Percentiles rank a stretch among this genome's conserved stretches.
Evolutionary conservation across 2,888 invertebrate genomes (phyloP).

Genomic region (Lithodes maja): DNA sequence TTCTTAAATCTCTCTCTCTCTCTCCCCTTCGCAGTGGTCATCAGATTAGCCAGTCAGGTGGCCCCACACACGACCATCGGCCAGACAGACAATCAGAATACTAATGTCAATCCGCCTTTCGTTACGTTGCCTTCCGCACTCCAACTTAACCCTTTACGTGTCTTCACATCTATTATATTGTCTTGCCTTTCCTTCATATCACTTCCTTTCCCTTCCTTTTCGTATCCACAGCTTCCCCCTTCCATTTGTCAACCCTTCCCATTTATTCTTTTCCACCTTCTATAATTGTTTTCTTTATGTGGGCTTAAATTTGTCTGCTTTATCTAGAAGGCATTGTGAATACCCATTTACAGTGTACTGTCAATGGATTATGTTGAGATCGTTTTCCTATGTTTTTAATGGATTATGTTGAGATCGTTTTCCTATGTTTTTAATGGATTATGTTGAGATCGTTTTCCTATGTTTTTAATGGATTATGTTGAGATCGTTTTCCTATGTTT

Average conservation of each 20-base stretch:
- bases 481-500: too few relatives aligned
- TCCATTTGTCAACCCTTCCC: background rate
- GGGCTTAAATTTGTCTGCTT: too few relatives aligned
- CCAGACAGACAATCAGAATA: background rate
- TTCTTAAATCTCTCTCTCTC: background rate
- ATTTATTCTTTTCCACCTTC: too few relatives aligned
- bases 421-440: too few relatives aligned
- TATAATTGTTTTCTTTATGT: too few relatives aligned
- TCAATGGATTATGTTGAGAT: too few relatives aligned
- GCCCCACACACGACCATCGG: background rate
- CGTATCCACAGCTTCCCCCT: background rate
- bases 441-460: too few relatives aligned
- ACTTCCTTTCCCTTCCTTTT: background rate
- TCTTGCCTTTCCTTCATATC: background rate
- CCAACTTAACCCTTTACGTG: background rate
- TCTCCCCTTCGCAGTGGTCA: background rate
- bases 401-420: too few relatives aligned
- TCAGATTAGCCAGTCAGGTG: background rate
- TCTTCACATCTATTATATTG: background rate
- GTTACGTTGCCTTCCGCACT: background rate
- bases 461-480: too few relatives aligned
- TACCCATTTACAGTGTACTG: too few relatives aligned
- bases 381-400: too few relatives aligned
- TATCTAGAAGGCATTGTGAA: too few relatives aligned
- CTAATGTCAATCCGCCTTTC: background rate